Evolutionary conservation across 2,797 vertebrate genomes (phyloP).

Genomic region (Oophaga sylvatica): DNA sequence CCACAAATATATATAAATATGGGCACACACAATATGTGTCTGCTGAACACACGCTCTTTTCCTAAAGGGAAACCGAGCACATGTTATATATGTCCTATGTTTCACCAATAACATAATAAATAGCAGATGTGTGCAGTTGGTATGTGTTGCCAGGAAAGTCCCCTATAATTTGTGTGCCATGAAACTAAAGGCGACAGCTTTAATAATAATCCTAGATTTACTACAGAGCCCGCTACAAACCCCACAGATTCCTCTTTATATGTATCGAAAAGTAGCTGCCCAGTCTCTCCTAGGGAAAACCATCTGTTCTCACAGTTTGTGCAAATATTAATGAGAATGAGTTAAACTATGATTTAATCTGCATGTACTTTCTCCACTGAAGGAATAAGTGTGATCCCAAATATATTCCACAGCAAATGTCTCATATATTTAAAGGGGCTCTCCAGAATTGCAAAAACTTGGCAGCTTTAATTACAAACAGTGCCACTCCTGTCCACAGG

Average conservation of each 20-base stretch:
- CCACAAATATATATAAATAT: neutral
- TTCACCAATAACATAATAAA: neutral
- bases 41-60: neutral
- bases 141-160: neutral
- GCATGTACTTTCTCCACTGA: slow-evolving; percentile 1
- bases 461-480: neutral
- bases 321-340: slow-evolving; percentile 45
- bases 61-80: neutral
- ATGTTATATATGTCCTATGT: neutral
- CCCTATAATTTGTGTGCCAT: slow-evolving; percentile 14
- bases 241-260: slow-evolving; percentile 36
- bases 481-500: neutral
- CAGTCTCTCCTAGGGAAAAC: slow-evolving; percentile 42
- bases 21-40: neutral
- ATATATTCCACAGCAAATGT: neutral
- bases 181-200: slow-evolving; percentile 31
- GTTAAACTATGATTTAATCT: slow-evolving; percentile 41
- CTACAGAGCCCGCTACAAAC: slow-evolving; percentile 22
- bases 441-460: neutral
- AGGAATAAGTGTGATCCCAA: neutral
- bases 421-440: neutral
- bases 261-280: slow-evolving; percentile 34
- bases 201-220: slow-evolving; percentile 29
- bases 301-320: slow-evolving; percentile 59
- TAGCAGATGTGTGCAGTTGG: slow-evolving; percentile 7